Evolutionary conservation across 2,797 vertebrate species (phyloP).

Genomic region (Oceanodroma leucorhoa): DNA sequence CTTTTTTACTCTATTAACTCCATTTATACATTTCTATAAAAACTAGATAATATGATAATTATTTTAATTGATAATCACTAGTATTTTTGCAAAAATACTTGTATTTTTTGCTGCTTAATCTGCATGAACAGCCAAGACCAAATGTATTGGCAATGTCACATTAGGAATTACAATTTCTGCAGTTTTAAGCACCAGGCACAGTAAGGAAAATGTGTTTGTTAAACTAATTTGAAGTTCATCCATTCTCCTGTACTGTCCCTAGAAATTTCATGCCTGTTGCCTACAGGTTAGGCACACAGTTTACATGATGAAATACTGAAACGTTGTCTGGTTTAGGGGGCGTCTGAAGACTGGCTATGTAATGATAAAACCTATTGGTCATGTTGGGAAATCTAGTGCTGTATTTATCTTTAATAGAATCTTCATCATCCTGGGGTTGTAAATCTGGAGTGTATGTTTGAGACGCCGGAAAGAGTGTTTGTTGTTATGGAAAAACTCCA

Average conservation of each 20-base stretch:
- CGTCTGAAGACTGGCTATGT: constrained; percentile 10
- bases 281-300: neutral
- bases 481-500: constrained; percentile 99
- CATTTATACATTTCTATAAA: constrained; percentile 9
- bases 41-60: neutral
- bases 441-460: constrained; percentile 98
- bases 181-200: neutral
- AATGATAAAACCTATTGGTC: constrained; percentile 44
- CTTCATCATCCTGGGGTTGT: constrained; percentile 93
- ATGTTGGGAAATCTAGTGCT: constrained; percentile 35
- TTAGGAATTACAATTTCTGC: neutral
- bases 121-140: neutral
- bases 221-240: neutral
- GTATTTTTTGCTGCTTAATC: neutral
- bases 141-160: neutral
- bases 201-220: neutral
- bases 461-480: constrained; percentile 93
- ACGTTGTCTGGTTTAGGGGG: neutral
- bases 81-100: neutral
- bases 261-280: neutral
- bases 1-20: neutral
- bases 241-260: neutral
- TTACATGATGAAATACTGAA: neutral
- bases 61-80: neutral
- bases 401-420: constrained; percentile 82